Evolutionary conservation across 1,140 invertebrate genomes (phyloP), one percentile per base, ranked within the genome.

Genomic region (Pomacea maculata): DNA sequence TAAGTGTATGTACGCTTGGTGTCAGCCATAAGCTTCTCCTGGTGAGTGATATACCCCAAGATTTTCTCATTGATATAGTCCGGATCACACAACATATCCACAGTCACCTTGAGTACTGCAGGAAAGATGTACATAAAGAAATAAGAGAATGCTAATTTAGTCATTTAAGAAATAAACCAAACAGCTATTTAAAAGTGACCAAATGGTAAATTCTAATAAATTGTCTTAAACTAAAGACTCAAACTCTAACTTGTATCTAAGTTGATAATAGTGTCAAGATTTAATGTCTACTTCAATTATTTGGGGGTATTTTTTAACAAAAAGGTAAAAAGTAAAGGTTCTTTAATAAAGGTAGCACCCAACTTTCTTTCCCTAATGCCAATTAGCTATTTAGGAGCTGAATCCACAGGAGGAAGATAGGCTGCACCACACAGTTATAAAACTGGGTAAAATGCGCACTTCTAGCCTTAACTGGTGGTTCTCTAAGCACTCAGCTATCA

Each of bases 31-130:
- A 90, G 81, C 78, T 96, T 93, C 85, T 96, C 94, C 80, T 96
- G 94, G 61, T 89, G 89, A 88, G 96, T 94, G 75, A 98, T 94
- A 87, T 96, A 96, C 78, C 94, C 93, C 72, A 97, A 92, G 78
- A 97, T 94, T 89, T 96, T 96, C 89, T 95, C 95, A 91, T 98
- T 98, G 80, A 98, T 96, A 88, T 96, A 97, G 91, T 97, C 96
- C 25, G 96, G 96, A 90, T 97, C 95, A 52, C 96, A 97, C 52
- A 97, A 90, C 86, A 95, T 92, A 87, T 97, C 95, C 86, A 97
- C 95, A 57, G 95, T 93, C 80, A 96, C 95, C 89, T 95, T 95
- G 67, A 98, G 91, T 86, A 97, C 96, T 97, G 94, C 93, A 52
- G 34, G 74, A 64, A 83, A 61, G 75, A 68, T 79, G 71, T 71